Conservation (phyloP, 2,797 vertebrate species). For the Spinibarbus caldwelli region DNA sequence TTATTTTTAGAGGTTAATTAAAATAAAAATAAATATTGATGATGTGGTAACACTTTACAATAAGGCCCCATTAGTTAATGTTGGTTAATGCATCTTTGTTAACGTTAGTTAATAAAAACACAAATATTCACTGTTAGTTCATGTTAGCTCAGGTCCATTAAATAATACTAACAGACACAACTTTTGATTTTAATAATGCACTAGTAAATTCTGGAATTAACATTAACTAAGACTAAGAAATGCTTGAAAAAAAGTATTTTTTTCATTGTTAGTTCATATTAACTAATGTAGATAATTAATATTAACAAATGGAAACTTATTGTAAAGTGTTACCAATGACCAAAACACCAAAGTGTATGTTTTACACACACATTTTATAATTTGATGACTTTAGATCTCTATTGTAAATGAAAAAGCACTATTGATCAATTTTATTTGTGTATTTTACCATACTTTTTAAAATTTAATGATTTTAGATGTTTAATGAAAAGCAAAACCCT, state of each 20-base stretch:
- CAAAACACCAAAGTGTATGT: too few relatives aligned
- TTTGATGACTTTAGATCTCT: not conserved
- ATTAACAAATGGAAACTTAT: not conserved
- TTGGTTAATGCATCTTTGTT: not conserved
- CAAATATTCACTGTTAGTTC: not conserved
- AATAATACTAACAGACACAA: not conserved
- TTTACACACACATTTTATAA: not conserved
- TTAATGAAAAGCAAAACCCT: not conserved
- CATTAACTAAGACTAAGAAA: not conserved
- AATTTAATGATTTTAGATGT: not conserved
- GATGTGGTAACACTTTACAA: not conserved
- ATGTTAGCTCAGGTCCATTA: not conserved
- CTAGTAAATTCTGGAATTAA: not conserved
- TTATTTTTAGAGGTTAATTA: not conserved
- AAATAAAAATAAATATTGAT: not conserved
- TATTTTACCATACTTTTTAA: not conserved
- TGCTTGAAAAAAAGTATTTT: not conserved
- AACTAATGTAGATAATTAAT: too few relatives aligned
- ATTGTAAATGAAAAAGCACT: not conserved
- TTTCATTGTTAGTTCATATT: not conserved
- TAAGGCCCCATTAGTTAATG: not conserved
- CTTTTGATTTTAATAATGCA: not conserved
- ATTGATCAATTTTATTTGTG: not conserved
- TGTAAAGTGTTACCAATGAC: too few relatives aligned
- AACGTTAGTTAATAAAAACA: not conserved